phyloP scores from a whole-genome alignment of 2,797 vertebrate genomes.

The Sciaenops ocellatus region DNA sequence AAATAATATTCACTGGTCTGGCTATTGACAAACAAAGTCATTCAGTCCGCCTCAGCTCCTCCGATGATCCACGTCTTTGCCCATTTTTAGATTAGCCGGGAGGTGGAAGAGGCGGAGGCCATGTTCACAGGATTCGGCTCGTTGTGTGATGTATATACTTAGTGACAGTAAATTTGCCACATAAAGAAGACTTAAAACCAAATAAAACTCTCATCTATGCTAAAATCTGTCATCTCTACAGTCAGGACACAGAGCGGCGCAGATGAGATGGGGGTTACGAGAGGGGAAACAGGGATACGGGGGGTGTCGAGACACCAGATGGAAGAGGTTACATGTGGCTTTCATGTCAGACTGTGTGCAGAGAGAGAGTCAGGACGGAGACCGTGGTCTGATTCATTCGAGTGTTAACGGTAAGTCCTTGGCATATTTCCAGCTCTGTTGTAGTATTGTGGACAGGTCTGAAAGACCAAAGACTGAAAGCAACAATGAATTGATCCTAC shows the following conservation, averaged over 20 bases:
- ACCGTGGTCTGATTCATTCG: not conserved
- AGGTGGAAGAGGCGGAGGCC: no score
- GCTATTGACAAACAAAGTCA: not conserved
- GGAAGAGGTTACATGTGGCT: constrained; percentile 54
- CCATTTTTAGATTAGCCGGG: no score
- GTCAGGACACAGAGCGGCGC: not conserved
- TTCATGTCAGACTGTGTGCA: constrained; percentile 45
- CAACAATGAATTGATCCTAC: not conserved
- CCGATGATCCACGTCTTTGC: no score
- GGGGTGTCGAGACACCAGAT: constrained; percentile 63
- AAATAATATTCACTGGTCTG: not conserved
- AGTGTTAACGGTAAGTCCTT: constrained; percentile 6
- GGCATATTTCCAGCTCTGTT: constrained; percentile 26
- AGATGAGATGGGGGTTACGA: constrained; percentile 5
- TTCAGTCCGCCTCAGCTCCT: no score
- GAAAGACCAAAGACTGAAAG: not conserved
- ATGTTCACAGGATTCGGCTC: no score
- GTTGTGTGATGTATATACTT: not conserved
- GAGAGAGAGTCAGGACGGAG: not conserved
- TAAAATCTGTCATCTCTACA: not conserved
- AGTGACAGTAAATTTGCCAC: not conserved
- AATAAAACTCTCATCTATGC: not conserved
- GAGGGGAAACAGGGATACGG: constrained; percentile 6
- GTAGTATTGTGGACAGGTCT: not conserved
- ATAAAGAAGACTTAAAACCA: not conserved